These are phyloP conservation scores for Lysandra coridon DNA, from an alignment of 2,888 invertebrate genomes.

Conservation along the genomic window DNA sequence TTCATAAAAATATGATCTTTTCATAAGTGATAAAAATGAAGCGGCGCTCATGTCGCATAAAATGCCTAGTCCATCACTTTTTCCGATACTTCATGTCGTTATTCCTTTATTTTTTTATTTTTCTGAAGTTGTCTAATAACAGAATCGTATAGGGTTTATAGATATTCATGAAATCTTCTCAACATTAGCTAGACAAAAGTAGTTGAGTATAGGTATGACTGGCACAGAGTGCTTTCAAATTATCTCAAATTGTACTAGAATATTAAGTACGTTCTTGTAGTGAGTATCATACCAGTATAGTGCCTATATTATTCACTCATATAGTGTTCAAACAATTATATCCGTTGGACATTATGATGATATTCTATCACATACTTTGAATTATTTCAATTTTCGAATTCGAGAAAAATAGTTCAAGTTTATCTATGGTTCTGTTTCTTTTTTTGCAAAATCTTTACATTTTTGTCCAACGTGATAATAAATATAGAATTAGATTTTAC, in stretches of 20 bases:
- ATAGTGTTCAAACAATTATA: constrained; percentile 3
- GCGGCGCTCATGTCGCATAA: background rate
- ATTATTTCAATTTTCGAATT: background rate
- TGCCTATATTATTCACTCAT: constrained; percentile 17
- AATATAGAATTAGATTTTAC: background rate
- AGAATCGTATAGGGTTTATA: background rate
- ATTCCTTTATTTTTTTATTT: background rate
- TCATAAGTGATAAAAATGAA: background rate
- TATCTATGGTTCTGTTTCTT: background rate
- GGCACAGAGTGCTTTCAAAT: constrained; percentile 12
- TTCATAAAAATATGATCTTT: background rate
- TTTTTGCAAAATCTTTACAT: background rate
- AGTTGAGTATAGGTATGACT: background rate
- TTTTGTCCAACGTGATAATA: constrained; percentile 1
- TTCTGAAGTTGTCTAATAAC: background rate
- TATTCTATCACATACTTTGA: background rate
- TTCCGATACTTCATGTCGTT: background rate
- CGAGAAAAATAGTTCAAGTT: background rate
- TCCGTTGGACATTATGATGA: background rate
- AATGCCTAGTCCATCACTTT: background rate
- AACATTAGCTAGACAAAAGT: background rate
- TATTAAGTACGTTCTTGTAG: background rate
- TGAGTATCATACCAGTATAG: constrained; percentile 20
- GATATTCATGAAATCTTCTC: background rate
- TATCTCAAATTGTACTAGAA: background rate